phyloP scores from a whole-genome alignment of 2,797 vertebrate species.

The Pseudochirops cupreus region DNA sequence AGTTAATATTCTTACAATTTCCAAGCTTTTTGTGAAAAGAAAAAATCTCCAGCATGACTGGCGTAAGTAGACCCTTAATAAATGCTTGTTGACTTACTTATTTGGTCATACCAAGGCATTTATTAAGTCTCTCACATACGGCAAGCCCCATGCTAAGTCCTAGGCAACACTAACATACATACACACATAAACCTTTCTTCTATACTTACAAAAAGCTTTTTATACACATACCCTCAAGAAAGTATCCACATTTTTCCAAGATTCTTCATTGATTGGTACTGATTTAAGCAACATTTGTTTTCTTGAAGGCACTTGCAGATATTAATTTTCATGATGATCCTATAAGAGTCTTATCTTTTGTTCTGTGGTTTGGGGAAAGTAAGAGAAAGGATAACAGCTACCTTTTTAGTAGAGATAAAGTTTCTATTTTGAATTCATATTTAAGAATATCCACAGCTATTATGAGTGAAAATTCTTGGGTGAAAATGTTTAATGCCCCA shows the following conservation, averaged over 20 bases:
- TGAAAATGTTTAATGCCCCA: conserved; percentile 1
- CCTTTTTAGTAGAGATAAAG: not conserved
- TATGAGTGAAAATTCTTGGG: not conserved
- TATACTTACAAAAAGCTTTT: not conserved
- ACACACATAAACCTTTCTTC: not conserved
- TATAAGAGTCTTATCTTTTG: not conserved
- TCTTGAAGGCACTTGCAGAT: not conserved
- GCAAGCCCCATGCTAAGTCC: not conserved
- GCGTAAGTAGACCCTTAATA: not conserved
- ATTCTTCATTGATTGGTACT: conserved; percentile 29
- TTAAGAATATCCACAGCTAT: not conserved
- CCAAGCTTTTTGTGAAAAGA: conserved; percentile 23
- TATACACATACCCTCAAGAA: not conserved
- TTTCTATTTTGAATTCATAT: conserved; percentile 29
- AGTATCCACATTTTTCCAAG: not conserved
- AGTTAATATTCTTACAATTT: conserved; percentile 10
- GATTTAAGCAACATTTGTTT: not conserved
- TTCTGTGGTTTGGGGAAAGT: not conserved
- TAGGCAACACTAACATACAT: not conserved
- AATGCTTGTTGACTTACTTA: not conserved
- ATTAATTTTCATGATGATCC: conserved; percentile 21
- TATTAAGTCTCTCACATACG: not conserved
- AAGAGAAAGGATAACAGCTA: not conserved
- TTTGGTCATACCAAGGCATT: not conserved
- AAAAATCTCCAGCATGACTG: conserved; percentile 1